A percentile compares a stretch with the other conserved stretches of the same genome.
Evolutionary conservation across 2,113 vertebrate species (phyloP).

Genomic region (Daubentonia madagascariensis): DNA sequence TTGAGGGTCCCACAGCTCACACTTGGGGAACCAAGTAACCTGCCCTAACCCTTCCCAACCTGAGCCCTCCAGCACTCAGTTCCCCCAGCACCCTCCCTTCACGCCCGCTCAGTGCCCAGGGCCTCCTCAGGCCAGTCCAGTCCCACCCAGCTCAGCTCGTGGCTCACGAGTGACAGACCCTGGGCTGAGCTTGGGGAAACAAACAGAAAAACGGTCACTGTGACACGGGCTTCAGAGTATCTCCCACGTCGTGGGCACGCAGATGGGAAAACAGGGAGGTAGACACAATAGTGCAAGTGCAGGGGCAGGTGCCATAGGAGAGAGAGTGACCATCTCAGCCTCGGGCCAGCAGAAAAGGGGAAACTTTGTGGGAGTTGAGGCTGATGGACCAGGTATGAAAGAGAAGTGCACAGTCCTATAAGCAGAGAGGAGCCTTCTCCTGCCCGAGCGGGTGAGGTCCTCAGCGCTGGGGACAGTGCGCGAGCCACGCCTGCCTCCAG

Average conservation of each 20-base stretch:
- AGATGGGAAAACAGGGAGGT: not conserved
- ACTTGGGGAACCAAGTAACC: not conserved
- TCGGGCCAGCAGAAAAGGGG: not conserved
- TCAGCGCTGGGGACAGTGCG: not conserved
- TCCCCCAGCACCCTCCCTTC: too few species aligned
- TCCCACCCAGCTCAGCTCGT: not conserved
- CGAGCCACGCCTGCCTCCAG: not conserved
- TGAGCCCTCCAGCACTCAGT: not conserved
- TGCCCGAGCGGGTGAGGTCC: not conserved
- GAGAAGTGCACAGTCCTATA: not conserved
- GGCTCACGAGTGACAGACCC: not conserved
- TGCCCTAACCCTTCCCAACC: too few species aligned
- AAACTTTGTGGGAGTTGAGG: rapidly evolving
- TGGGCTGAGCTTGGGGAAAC: not conserved
- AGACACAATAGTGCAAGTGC: rapidly evolving
- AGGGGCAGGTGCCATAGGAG: too few species aligned
- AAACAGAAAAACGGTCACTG: not conserved
- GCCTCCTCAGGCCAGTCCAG: not conserved
- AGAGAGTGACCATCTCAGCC: not conserved
- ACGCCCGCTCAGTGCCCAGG: not conserved
- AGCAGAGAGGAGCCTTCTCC: too few species aligned
- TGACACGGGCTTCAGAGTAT: not conserved
- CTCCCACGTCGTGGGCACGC: not conserved
- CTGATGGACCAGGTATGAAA: not conserved
- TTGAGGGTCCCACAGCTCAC: not conserved